Conservation (phyloP, 2,888 invertebrate genomes). For the Julus scanicus region DNA sequence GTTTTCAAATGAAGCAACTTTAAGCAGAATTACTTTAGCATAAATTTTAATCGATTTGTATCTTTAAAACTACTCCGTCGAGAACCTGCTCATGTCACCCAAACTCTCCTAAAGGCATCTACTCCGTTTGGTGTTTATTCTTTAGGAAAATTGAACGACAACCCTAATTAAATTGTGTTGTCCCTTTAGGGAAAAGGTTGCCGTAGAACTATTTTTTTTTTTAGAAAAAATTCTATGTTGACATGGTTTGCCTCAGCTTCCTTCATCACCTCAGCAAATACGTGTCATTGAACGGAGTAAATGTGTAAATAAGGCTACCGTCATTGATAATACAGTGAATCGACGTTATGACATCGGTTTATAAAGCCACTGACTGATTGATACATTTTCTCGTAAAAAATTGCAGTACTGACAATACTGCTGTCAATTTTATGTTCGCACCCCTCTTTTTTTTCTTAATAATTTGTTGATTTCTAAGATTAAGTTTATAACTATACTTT, state of each 20-base stretch:
- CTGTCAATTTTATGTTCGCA: background rate
- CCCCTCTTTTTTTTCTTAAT: background rate
- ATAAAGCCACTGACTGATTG: background rate
- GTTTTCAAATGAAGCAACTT: no score
- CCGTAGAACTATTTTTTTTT: background rate
- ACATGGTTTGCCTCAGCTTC: background rate
- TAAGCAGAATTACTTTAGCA: no score
- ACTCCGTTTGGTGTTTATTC: background rate
- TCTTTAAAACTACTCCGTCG: background rate
- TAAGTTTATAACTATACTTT: no score
- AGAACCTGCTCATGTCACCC: background rate
- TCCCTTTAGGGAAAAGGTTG: background rate
- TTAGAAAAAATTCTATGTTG: background rate
- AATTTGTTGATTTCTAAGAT: background rate
- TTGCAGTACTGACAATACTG: background rate
- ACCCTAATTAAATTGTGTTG: background rate
- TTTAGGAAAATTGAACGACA: constrained; percentile 31
- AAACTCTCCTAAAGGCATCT: background rate
- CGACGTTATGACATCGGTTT: background rate
- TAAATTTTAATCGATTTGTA: no score
- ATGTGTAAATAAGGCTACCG: background rate
- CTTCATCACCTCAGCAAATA: background rate
- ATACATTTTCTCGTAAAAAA: background rate
- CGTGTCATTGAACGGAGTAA: background rate
- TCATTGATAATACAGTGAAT: background rate